Base-by-base conservation (phyloP, 2,797 vertebrate genomes). In the Avahi laniger region DNA sequence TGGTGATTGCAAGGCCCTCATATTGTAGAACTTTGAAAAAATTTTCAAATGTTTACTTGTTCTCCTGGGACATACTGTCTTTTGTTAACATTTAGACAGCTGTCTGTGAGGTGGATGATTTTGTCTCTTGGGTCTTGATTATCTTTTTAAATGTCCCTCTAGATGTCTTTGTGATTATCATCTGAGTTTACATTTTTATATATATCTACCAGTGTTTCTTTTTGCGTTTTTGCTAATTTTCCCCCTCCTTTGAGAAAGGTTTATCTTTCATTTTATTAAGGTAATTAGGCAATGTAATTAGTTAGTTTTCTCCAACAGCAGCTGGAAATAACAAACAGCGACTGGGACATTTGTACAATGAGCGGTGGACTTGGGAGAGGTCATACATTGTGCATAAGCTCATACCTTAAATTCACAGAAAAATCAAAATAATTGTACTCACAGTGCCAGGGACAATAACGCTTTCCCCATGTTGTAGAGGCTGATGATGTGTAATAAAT, bases 21-120 rank as follows among this genome's bases (percentile, higher is more conserved):
- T 76, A 52, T 18, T 79, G 73, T 59, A 73, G 50, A 95, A 90
- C 61, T 48, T 96, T 78, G 67, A 95, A 95, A 97, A 90, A 87
- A 90, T 89, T 97, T 96, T 76, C 57, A 94, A 91, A 88, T 76
- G 95, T 97, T 96, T 92, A 95, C 33, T 97, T 94, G 70, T 97
- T 94, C 8, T 0, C 79, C 38, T 97, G 26, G 15, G 63, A 69
- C 89, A 95, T 57, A 72, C 93, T 75, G n/a, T 67, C 48, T 7
- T 57, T 82, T 89, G 43, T 96, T 73, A 85, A 46, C 76, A 96
- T 97, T 94, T 91, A 73, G 81, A 97, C 93, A 97, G 92, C 50
- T 97, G 78, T 80, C 93, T 94, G n/a, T 69, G 88, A 90, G 18
- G 46, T 48, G 97, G 80, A 15, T 97, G 24, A 83, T 94, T 97